phyloP scores from a whole-genome alignment of 2,797 vertebrate genomes.

The Girardinus metallicus region DNA sequence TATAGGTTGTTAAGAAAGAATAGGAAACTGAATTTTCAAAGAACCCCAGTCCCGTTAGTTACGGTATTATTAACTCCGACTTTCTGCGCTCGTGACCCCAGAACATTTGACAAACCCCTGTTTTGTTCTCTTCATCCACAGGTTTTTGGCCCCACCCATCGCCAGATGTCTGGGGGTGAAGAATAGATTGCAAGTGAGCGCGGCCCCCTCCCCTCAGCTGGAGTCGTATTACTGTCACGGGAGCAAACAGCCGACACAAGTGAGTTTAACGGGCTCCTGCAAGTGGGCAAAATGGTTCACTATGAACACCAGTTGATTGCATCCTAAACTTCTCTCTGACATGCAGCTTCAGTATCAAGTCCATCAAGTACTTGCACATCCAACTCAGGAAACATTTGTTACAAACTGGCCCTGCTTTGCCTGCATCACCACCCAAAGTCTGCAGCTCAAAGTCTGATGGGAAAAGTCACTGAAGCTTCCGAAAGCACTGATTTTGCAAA shows the following conservation, averaged over 20 bases:
- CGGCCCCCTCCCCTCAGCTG: constrained; percentile 71
- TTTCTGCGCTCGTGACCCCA: not conserved
- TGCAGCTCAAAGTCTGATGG: not conserved
- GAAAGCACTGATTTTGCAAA: not conserved
- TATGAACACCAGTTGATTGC: not conserved
- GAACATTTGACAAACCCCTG: constrained; percentile 17
- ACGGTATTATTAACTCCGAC: not conserved
- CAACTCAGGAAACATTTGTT: not conserved
- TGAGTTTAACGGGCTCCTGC: constrained; percentile 41
- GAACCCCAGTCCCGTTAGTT: not conserved
- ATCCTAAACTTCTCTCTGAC: not conserved
- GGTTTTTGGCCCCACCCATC: constrained; percentile 85
- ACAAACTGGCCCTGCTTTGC: not conserved
- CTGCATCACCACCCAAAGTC: not conserved
- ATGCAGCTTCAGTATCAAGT: not conserved
- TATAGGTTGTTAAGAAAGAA: not conserved
- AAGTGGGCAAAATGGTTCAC: not conserved
- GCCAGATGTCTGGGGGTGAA: constrained; percentile 85
- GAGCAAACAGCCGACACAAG: constrained; percentile 74
- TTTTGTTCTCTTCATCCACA: constrained; percentile 60
- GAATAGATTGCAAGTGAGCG: constrained; percentile 72
- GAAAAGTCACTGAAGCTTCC: not conserved
- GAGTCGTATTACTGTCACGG: constrained; percentile 83
- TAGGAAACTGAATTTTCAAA: not conserved
- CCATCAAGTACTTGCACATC: not conserved